phyloP scores from a whole-genome alignment of 2,113 vertebrate species.

The Nannobrachium achirus region DNA sequence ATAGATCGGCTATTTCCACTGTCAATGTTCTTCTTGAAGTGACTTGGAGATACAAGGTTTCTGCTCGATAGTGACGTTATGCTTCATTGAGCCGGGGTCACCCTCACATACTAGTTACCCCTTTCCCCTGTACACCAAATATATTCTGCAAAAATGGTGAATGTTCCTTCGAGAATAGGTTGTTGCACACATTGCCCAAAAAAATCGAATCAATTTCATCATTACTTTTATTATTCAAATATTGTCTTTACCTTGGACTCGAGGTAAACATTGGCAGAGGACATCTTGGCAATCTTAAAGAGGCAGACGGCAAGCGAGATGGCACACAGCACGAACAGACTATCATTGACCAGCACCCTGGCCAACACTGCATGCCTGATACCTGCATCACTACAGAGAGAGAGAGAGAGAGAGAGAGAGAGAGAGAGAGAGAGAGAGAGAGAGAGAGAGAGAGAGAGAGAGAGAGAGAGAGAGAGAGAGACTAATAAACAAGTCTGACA shows the following conservation, averaged over 20 bases:
- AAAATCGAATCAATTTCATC: too few relatives aligned
- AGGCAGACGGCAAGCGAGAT: conserved; percentile 90
- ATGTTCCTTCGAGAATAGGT: not conserved
- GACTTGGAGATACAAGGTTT: too few relatives aligned
- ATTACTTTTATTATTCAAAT: not conserved
- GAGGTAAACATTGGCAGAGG: conserved; percentile 97
- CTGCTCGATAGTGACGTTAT: too few relatives aligned
- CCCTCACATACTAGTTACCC: too few relatives aligned
- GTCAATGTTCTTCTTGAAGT: too few relatives aligned
- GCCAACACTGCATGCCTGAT: conserved; percentile 85
- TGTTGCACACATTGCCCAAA: too few relatives aligned
- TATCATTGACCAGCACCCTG: conserved; percentile 90
- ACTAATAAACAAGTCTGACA: too few relatives aligned
- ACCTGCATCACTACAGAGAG: conserved; percentile 67
- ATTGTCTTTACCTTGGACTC: conserved; percentile 88
- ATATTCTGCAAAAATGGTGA: too few relatives aligned
- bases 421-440: not conserved
- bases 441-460: not conserved
- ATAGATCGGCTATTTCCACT: too few relatives aligned
- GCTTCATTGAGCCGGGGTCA: too few relatives aligned
- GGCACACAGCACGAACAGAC: conserved; percentile 93
- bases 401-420: not conserved
- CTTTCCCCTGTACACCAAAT: too few relatives aligned
- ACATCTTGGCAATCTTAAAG: conserved; percentile 95
- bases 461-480: not conserved